Percentiles rank a stretch among this genome's conserved stretches.
Evolutionary conservation across 1,140 invertebrate genomes (phyloP).

Genomic region (Drosophila pachea): DNA sequence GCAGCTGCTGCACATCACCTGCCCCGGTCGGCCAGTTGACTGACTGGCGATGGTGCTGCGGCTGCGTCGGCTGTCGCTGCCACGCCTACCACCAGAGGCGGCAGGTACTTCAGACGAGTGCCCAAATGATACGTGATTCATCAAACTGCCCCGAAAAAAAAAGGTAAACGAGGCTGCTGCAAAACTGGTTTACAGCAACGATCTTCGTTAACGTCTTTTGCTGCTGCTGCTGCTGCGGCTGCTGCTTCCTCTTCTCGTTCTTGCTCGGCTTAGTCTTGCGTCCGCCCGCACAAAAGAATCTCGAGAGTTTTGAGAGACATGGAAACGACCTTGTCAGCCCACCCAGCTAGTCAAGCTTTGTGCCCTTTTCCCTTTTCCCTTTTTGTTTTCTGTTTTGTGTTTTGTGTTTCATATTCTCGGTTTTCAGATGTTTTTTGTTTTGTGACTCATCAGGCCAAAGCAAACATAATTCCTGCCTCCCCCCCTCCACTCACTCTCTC

Average conservation of each 20-base stretch:
- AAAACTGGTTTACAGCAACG: constrained; percentile 9
- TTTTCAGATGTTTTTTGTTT: not conserved
- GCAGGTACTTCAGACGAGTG: constrained; percentile 20
- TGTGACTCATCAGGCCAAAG: constrained; percentile 27
- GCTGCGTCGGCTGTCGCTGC: not conserved
- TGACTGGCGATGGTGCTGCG: not conserved
- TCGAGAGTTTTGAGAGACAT: constrained; percentile 10
- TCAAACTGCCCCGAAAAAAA: constrained; percentile 28
- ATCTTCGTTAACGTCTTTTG: constrained; percentile 8
- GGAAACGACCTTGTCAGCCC: constrained; percentile 25
- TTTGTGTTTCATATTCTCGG: not conserved
- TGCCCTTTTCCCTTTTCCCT: not conserved
- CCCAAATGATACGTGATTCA: constrained; percentile 37
- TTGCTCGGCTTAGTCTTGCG: not conserved
- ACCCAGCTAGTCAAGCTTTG: constrained; percentile 14
- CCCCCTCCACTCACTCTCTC: not conserved
- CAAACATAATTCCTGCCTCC: constrained; percentile 30
- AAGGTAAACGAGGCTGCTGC: constrained; percentile 18
- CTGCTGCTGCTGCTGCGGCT: not conserved
- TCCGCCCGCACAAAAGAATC: constrained; percentile 17
- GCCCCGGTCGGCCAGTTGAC: constrained; percentile 25
- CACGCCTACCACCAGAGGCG: constrained; percentile 20
- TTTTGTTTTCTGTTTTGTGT: not conserved
- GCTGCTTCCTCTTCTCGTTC: not conserved
- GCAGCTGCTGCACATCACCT: constrained; percentile 41